Base-by-base conservation (phyloP, 2,888 invertebrate genomes). In the Prenolepis imparis region DNA sequence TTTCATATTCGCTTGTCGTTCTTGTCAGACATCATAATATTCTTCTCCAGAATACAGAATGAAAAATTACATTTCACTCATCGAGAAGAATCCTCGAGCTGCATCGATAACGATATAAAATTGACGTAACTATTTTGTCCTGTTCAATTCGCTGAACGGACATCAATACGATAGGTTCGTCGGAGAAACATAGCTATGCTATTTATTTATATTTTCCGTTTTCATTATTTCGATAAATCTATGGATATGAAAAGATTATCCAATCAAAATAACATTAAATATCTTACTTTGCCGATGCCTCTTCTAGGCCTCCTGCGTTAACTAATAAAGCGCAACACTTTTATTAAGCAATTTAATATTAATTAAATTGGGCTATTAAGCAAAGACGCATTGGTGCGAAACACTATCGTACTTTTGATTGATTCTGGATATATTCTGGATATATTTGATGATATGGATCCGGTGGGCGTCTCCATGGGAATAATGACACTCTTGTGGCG, bases 351-450 rank as follows among this genome's bases (percentile, higher is more conserved):
- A 28, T n/a, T n/a, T n/a, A n/a, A n/a, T n/a, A n/a, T n/a, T n/a
- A n/a, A n/a, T n/a, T n/a, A n/a, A n/a, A n/a, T n/a, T n/a, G n/a
- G n/a, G n/a, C 28, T 28, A 28, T 28, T 28, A 28, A 28, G 28
- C 28, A 28, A 28, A 28, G 28, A 28, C 28, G 28, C 28, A 3
- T 28, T 28, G 28, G 3, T 28, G 28, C 28, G 28, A 28, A 28
- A 28, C 28, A 28, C 28, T 28, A 28, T 28, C 3, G 28, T 28
- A 28, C 28, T 28, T 28, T 28, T 28, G 28, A 28, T 86, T 86
- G 90, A 85, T 88, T 89, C 85, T 73, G 84, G 82, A 84, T 86
- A 85, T 86, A n/a, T n/a, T n/a, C n/a, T n/a, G n/a, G n/a, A n/a
- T n/a, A 88, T 84, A 90, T 89, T 83, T 80, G 66, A 21, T 82